Percentiles rank a stretch among this genome's conserved stretches.
Conservation (phyloP, 2,113 vertebrate genomes). For the Australoheros scitulus region DNA sequence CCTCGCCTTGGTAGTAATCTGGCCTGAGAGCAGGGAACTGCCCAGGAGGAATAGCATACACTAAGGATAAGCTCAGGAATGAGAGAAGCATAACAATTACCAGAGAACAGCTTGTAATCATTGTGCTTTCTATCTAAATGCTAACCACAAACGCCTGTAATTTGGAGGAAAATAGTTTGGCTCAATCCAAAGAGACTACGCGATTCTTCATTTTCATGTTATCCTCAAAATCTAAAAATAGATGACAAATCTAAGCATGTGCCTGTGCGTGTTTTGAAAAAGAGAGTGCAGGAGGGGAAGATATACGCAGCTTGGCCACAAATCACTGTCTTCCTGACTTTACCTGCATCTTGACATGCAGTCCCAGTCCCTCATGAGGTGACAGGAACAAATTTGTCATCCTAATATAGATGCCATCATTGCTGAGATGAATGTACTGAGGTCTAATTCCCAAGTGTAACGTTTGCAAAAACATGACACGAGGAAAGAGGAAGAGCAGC, state of each 20-base stretch:
- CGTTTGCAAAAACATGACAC: conserved; percentile 73
- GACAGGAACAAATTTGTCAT: conserved; percentile 76
- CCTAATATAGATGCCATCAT: conserved; percentile 77
- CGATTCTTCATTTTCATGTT: conserved; percentile 40
- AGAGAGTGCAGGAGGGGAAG: conserved; percentile 18
- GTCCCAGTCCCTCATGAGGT: conserved; percentile 74
- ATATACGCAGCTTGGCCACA: conserved; percentile 57
- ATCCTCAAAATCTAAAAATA: conserved; percentile 62
- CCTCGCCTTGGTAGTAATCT: conserved; percentile 68
- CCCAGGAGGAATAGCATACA: conserved; percentile 69
- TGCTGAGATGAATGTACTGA: conserved; percentile 67
- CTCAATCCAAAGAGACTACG: conserved; percentile 9
- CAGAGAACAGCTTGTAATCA: conserved; percentile 49
- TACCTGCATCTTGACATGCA: conserved; percentile 74
- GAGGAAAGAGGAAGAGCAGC: conserved; percentile 61
- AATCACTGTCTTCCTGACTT: conserved; percentile 73
- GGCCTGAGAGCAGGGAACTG: conserved; percentile 62
- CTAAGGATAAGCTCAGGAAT: conserved; percentile 43
- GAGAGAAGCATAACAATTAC: conserved; percentile 61
- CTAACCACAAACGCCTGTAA: conserved; percentile 35
- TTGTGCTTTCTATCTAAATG: conserved; percentile 41
- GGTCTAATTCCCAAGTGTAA: conserved; percentile 68
- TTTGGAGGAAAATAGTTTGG: conserved; percentile 20
- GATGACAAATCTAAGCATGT: conserved; percentile 42
- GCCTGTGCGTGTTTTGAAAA: conserved; percentile 37